Percentiles rank a stretch among this genome's conserved stretches.
These are phyloP conservation scores for Otus scops DNA, from an alignment of 2,797 vertebrate genomes.

Conservation along the genomic window DNA sequence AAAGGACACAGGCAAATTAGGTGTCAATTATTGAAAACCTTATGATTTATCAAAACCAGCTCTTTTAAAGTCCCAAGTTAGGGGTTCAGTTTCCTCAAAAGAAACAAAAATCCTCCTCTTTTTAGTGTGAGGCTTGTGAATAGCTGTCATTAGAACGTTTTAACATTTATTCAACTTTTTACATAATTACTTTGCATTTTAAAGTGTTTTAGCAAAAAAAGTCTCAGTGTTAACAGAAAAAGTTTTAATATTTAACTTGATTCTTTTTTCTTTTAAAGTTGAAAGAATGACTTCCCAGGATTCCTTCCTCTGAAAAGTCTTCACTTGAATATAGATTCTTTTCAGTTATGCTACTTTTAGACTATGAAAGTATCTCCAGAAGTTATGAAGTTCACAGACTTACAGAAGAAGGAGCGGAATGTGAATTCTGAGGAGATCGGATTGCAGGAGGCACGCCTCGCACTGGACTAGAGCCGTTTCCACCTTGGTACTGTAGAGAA, in stretches of 20 bases:
- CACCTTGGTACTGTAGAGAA: slow-evolving; percentile 89
- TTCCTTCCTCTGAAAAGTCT: background rate
- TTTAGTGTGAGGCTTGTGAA: background rate
- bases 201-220: background rate
- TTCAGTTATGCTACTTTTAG: background rate
- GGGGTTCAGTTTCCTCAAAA: background rate
- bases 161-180: background rate
- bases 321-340: background rate
- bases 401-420: slow-evolving; percentile 94
- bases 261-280: background rate
- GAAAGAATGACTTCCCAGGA: background rate
- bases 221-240: background rate
- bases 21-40: background rate
- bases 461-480: slow-evolving; percentile 96
- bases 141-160: background rate
- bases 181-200: background rate
- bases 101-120: background rate
- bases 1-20: background rate
- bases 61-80: background rate
- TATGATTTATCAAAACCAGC: background rate
- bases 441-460: slow-evolving; percentile 91
- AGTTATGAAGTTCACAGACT: slow-evolving; percentile 54
- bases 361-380: background rate
- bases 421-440: slow-evolving; percentile 96
- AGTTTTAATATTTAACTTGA: background rate